These are phyloP conservation scores for Neogobius melanostomus DNA, from an alignment of 2,113 vertebrate genomes.

Conservation along the genomic window DNA sequence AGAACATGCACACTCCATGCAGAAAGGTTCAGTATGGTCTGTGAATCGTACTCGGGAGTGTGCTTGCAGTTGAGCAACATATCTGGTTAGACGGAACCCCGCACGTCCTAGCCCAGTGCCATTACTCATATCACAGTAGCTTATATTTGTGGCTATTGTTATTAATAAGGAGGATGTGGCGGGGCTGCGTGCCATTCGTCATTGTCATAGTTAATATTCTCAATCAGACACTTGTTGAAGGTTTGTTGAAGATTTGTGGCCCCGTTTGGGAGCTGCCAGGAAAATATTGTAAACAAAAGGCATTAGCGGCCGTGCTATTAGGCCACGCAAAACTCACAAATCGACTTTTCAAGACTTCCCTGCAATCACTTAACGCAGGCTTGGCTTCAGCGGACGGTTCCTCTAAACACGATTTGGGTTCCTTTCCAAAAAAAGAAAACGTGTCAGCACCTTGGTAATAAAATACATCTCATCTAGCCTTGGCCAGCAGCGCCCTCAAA, in stretches of 20 bases:
- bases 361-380: conserved; percentile 24
- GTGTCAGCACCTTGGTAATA: conserved; percentile 55
- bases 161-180: neutral
- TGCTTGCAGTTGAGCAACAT: conserved; percentile 49
- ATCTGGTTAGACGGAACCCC: conserved; percentile 35
- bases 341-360: neutral
- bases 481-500: conserved; percentile 27
- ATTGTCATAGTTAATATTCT: conserved; percentile 26
- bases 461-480: conserved; percentile 26
- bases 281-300: conserved; percentile 38
- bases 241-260: conserved; percentile 15
- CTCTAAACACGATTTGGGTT: conserved; percentile 30
- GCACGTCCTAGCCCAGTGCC: conserved; percentile 7
- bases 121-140: conserved; percentile 22
- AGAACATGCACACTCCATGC: too few species aligned
- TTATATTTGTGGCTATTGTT: neutral
- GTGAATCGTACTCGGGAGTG: too few species aligned
- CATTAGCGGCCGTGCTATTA: neutral
- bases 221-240: conserved; percentile 27
- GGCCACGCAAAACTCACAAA: conserved; percentile 25
- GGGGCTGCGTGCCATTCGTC: conserved; percentile 29
- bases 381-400: conserved; percentile 34
- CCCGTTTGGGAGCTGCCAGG: conserved; percentile 29
- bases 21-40: too few species aligned
- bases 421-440: conserved; percentile 22